Conservation (phyloP, 2,888 invertebrate species). For the Serrognathus titanus region DNA sequence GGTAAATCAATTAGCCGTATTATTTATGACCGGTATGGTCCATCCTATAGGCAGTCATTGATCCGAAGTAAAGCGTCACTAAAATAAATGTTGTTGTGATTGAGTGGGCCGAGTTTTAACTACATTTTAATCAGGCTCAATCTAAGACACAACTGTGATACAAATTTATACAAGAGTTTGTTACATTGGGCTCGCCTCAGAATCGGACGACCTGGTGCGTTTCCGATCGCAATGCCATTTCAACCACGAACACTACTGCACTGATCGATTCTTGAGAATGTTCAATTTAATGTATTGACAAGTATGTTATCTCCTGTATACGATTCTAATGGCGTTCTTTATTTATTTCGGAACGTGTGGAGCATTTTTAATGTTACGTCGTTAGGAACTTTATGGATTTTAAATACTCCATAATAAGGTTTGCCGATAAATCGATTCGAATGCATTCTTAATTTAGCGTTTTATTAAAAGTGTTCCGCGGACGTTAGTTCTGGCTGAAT, state of each 20-base stretch:
- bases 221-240: not conserved
- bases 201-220: constrained; percentile 34
- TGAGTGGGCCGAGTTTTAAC: constrained; percentile 48
- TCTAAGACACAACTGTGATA: constrained; percentile 49
- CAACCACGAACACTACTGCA: constrained; percentile 13
- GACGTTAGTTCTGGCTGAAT: not conserved
- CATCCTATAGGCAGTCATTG: constrained; percentile 17
- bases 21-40: constrained; percentile 22
- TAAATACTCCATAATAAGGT: constrained; percentile 38
- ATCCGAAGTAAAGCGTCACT: constrained; percentile 25
- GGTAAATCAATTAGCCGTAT: constrained; percentile 24
- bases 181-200: constrained; percentile 45
- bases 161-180: constrained; percentile 50
- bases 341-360: constrained; percentile 46
- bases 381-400: constrained; percentile 41
- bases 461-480: constrained; percentile 7
- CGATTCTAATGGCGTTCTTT: constrained; percentile 49
- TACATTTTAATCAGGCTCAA: constrained; percentile 49
- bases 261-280: constrained; percentile 42
- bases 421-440: constrained; percentile 14
- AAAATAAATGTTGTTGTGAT: constrained; percentile 32
- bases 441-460: constrained; percentile 18
- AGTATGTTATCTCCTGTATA: constrained; percentile 48
- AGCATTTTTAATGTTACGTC: constrained; percentile 41
- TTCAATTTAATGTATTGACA: constrained; percentile 50